phyloP scores from a whole-genome alignment of 2,797 vertebrate genomes.

The Harpagifer antarcticus region DNA sequence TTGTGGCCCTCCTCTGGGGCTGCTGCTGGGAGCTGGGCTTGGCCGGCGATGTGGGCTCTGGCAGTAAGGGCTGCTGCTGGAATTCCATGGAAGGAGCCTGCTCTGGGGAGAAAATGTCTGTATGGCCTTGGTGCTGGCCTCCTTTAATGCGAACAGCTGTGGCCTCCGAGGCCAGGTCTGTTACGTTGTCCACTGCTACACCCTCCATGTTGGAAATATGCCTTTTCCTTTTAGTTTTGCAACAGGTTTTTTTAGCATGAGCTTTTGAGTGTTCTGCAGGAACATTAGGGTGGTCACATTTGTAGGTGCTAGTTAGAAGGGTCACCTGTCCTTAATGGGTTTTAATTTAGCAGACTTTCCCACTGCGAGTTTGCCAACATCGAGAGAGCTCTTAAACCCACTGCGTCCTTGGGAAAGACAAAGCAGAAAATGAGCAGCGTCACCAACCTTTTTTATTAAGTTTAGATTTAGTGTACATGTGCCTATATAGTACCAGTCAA shows the following conservation, averaged over 20 bases:
- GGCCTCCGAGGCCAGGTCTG: conserved; percentile 81
- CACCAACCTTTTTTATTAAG: background rate
- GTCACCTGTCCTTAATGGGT: background rate
- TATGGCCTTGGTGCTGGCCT: conserved; percentile 43
- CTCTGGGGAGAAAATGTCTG: conserved; percentile 75
- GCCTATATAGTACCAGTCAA: too few species aligned
- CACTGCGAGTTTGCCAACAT: conserved; percentile 37
- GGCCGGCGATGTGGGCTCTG: conserved; percentile 69
- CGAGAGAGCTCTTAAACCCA: conserved; percentile 28
- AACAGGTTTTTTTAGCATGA: background rate
- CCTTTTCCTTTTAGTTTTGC: background rate
- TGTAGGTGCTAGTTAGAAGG: background rate
- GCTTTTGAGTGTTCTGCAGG: conserved; percentile 30
- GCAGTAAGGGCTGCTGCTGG: conserved; percentile 69
- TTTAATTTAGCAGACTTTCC: conserved; percentile 25
- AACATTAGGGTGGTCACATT: conserved; percentile 28
- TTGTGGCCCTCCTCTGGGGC: conserved; percentile 63
- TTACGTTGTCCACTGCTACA: conserved; percentile 89
- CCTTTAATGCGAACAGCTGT: conserved; percentile 33
- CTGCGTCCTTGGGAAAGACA: conserved; percentile 58
- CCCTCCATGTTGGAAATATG: conserved; percentile 85
- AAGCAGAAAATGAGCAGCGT: background rate
- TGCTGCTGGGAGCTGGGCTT: conserved; percentile 29
- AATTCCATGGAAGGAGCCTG: conserved; percentile 17
- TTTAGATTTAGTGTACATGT: too few species aligned